Base-by-base conservation (phyloP, 1,140 invertebrate genomes). In the Steinernema khuongi region DNA sequence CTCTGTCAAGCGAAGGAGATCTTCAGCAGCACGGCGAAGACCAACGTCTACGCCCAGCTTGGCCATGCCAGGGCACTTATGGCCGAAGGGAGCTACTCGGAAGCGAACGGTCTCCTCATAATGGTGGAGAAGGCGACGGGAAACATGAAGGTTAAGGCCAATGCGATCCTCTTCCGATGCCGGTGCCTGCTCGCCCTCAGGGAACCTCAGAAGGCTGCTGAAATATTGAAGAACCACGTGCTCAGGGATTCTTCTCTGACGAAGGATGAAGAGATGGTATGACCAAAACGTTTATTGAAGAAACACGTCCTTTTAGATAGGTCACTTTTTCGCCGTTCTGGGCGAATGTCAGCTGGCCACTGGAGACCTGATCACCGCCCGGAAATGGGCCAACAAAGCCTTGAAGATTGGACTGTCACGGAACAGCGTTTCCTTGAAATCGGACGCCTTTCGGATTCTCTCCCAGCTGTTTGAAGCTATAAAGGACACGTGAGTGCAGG, bases 131-230 rank as follows among this genome's bases (percentile, higher is more conserved):
- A 60, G 22, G 4, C 50, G 22, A 60, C 50, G 7, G 50, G 50
- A 22, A 60, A 60, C 22, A 60, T 60, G 50, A 14, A 22, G 26
- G 22, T 60, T 26, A 60, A 60, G 26, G 50, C 50, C 11, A 60
- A 60, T 22, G 50, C 50, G 50, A 60, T 60, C 50, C 50, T 60
- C 11, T 60, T 60, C 26, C 50, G 50, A 60, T 60, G 50, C 19
- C 11, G 50, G 2, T 60, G 50, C 26, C 50, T 60, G 14, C 50
- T 60, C 4, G 50, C 50, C 4, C 50, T 60, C 22, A 60, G 50
- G 26, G 50, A 60, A 22, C 22, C 50, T 7, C 50, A 60, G 22
- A 60, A 22, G 19, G 50, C 50, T 4, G 50, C 50, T 60, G 50
- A 22, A 26, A 60, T 60, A n/a, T 60, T 60, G 19, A 60, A 60